These are phyloP conservation scores for Canis aureus DNA, from an alignment of 2,113 vertebrate genomes.

Conservation along the genomic window DNA sequence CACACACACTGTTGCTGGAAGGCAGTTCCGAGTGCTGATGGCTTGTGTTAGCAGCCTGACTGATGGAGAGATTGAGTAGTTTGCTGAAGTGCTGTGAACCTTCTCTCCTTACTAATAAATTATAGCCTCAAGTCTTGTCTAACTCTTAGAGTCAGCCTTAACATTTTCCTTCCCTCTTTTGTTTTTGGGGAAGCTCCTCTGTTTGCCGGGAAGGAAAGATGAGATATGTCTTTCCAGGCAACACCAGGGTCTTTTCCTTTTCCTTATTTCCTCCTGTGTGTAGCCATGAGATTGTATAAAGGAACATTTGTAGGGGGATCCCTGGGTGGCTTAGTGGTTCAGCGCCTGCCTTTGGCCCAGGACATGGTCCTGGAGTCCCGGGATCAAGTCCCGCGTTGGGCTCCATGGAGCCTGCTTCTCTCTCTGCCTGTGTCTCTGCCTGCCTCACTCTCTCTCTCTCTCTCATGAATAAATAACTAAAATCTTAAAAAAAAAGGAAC, in stretches of 20 bases:
- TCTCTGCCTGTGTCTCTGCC: too few relatives aligned
- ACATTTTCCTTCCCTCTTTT: neutral
- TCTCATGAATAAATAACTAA: too few relatives aligned
- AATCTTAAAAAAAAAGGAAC: neutral
- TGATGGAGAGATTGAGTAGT: neutral
- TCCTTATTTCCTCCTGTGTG: neutral
- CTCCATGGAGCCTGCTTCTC: too few relatives aligned
- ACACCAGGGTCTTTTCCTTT: neutral
- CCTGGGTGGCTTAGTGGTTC: too few relatives aligned
- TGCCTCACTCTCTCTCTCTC: too few relatives aligned
- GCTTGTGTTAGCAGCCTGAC: neutral
- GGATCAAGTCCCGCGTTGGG: too few relatives aligned
- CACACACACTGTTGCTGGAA: neutral
- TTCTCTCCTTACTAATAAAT: slow-evolving; percentile 29
- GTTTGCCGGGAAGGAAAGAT: slow-evolving; percentile 9
- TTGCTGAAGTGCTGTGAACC: neutral
- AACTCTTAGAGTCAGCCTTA: neutral
- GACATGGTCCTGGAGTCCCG: too few relatives aligned
- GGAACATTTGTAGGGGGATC: neutral
- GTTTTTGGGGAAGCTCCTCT: slow-evolving; percentile 48
- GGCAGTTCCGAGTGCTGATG: neutral
- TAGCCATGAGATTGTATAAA: neutral
- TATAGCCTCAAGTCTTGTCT: neutral
- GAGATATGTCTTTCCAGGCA: slow-evolving; percentile 3
- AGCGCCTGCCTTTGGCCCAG: too few relatives aligned